phyloP scores from a whole-genome alignment of 2,797 vertebrate species.

The Aphelocoma californica region DNA sequence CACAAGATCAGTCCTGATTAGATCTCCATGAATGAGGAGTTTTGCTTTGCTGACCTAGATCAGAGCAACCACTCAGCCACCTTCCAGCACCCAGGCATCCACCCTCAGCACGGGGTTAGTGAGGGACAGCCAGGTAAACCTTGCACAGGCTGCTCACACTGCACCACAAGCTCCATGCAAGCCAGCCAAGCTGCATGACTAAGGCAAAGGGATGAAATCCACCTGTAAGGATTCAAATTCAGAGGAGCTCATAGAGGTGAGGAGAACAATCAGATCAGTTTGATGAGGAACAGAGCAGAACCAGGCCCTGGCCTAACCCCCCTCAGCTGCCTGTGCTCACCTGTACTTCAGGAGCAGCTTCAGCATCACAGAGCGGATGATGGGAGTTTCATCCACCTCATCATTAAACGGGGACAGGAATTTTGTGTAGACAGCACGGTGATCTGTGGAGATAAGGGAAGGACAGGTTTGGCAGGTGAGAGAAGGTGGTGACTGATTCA shows the following conservation, averaged over 20 bases:
- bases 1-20: too few species aligned
- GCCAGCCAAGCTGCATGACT: background rate
- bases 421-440: slow-evolving; percentile 78
- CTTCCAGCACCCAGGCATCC: background rate
- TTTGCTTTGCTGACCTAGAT: background rate
- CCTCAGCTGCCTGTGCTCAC: slow-evolving; percentile 59
- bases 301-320: background rate
- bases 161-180: background rate
- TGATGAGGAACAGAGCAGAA: background rate
- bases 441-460: slow-evolving; percentile 38
- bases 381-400: slow-evolving; percentile 88
- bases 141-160: background rate
- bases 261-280: background rate
- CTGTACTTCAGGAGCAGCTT: slow-evolving; percentile 96
- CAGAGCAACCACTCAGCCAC: too few species aligned
- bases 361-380: slow-evolving; percentile 90
- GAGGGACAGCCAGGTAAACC: background rate
- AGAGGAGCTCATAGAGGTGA: background rate
- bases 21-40: background rate
- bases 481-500: background rate
- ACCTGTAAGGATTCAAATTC: background rate
- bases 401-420: slow-evolving; percentile 91
- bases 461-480: background rate
- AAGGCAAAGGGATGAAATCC: background rate
- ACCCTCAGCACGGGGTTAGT: background rate